phyloP scores from a whole-genome alignment of 2,113 vertebrate species.

The Gorilla gorilla region DNA sequence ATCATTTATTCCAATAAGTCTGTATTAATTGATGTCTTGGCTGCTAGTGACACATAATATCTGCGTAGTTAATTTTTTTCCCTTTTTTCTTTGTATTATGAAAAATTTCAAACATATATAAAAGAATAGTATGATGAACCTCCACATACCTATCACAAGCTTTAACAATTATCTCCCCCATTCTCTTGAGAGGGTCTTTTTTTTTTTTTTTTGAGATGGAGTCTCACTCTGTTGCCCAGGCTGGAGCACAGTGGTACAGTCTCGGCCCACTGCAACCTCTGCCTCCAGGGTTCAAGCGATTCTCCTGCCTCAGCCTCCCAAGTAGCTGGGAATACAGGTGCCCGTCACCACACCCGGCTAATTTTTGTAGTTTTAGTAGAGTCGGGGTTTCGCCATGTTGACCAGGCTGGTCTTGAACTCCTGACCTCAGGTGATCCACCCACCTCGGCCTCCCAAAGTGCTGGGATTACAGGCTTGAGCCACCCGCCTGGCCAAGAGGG shows the following conservation, averaged over 20 bases:
- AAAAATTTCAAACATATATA: slow-evolving; percentile 34
- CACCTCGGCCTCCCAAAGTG: background rate
- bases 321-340: too few species aligned
- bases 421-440: background rate
- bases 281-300: too few species aligned
- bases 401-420: background rate
- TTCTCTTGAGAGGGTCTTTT: slow-evolving; percentile 3
- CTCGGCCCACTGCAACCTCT: too few species aligned
- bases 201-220: background rate
- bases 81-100: slow-evolving; percentile 3
- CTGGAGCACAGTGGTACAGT: too few species aligned
- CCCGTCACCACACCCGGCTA: too few species aligned
- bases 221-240: too few species aligned
- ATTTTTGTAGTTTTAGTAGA: background rate
- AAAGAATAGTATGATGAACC: background rate
- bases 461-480: background rate
- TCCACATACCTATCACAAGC: background rate
- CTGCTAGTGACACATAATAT: background rate
- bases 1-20: slow-evolving; percentile 36
- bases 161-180: background rate
- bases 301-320: too few species aligned
- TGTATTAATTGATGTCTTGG: slow-evolving; percentile 22
- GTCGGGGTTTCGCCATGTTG: background rate
- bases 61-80: background rate
- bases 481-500: too few species aligned